Percentiles rank a stretch among this genome's conserved stretches.
Conservation (phyloP, 2,113 vertebrate genomes). For the Meriones unguiculatus region DNA sequence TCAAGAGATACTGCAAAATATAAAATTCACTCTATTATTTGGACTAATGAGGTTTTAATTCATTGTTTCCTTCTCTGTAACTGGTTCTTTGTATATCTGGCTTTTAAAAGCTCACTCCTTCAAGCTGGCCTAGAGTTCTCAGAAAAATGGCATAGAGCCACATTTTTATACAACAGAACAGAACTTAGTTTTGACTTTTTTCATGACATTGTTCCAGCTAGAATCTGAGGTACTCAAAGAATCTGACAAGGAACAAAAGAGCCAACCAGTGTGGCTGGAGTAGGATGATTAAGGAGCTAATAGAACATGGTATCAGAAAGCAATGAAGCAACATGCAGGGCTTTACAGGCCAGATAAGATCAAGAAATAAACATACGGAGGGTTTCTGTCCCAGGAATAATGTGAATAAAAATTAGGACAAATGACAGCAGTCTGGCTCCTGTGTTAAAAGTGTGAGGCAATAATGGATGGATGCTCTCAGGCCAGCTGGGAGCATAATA, state of each 20-base stretch:
- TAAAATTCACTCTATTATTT: background rate
- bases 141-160: background rate
- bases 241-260: background rate
- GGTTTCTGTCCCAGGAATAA: background rate
- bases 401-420: background rate
- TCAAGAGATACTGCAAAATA: background rate
- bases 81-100: background rate
- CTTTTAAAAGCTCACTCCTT: background rate
- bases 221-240: constrained; percentile 30
- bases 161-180: background rate
- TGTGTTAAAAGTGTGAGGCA: background rate
- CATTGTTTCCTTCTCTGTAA: background rate
- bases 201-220: background rate
- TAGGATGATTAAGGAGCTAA: background rate
- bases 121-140: background rate
- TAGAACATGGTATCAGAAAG: background rate
- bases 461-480: background rate
- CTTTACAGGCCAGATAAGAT: background rate
- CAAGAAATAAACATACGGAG: background rate
- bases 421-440: background rate
- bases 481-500: background rate
- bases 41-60: background rate
- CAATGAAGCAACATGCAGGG: background rate
- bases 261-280: background rate
- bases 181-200: constrained; percentile 40